A percentile compares a stretch with the other conserved stretches of the same genome.
Conservation (phyloP, 2,797 vertebrate genomes). For the Lindbergichthys nudifrons region DNA sequence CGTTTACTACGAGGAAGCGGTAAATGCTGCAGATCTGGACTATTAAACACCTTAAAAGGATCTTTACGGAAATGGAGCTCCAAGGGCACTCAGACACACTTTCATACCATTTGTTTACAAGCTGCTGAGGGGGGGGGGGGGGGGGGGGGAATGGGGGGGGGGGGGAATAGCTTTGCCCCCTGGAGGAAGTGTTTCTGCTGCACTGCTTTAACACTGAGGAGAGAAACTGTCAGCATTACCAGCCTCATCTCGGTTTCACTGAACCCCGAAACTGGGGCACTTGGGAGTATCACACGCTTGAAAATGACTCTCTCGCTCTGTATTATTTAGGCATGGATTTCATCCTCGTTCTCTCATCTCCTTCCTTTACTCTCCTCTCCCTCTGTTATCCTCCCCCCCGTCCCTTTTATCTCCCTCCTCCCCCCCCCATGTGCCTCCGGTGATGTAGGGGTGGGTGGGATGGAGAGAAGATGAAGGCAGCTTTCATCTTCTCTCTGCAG, state of each 20-base stretch:
- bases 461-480: constrained; percentile 59
- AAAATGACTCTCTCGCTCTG: constrained; percentile 50
- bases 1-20: constrained; percentile 51
- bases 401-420: constrained; percentile 36
- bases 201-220: constrained; percentile 5
- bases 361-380: constrained; percentile 5
- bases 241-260: constrained; percentile 50
- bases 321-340: constrained; percentile 65
- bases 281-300: constrained; percentile 17
- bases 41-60: constrained; percentile 52
- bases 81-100: constrained; percentile 18
- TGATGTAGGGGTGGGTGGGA: constrained; percentile 47
- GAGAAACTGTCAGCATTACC: constrained; percentile 23
- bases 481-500: constrained; percentile 68
- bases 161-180: constrained; percentile 7
- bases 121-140: constrained; percentile 21
- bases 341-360: constrained; percentile 41
- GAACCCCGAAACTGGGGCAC: constrained; percentile 64
- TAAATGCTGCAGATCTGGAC: constrained; percentile 41
- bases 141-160: too few species aligned
- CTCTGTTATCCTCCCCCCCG: constrained; percentile 12
- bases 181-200: constrained; percentile 2
- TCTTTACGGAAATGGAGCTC: constrained; percentile 34
- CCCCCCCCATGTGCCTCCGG: constrained; percentile 22
- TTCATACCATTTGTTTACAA: constrained; percentile 35